Conservation (phyloP, 2,113 vertebrate species). For the Nerophis lumbriciformis region DNA sequence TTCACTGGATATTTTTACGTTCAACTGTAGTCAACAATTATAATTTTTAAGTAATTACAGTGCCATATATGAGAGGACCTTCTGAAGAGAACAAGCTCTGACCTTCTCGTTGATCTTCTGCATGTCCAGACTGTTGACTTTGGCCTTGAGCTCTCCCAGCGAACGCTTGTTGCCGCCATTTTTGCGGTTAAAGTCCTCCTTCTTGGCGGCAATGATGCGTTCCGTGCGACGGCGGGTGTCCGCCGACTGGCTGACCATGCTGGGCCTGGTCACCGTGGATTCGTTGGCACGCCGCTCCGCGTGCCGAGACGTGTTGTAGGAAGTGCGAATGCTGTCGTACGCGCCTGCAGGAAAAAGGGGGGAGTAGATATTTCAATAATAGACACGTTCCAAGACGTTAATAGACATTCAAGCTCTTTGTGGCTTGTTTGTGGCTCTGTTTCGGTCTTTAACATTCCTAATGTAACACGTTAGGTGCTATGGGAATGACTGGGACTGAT, state of each 20-base stretch:
- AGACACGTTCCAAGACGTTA: too few species aligned
- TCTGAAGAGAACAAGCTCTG: constrained; percentile 20
- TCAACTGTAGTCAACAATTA: too few species aligned
- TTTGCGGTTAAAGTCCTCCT: constrained; percentile 82
- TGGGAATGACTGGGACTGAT: too few species aligned
- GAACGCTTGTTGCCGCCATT: constrained; percentile 82
- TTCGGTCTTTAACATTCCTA: too few species aligned
- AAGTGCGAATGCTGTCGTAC: constrained; percentile 87
- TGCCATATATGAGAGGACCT: background rate
- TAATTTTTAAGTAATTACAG: background rate
- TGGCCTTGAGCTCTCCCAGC: constrained; percentile 72
- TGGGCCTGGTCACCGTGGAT: constrained; percentile 71
- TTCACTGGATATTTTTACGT: too few species aligned
- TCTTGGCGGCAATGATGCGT: constrained; percentile 71
- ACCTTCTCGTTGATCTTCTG: constrained; percentile 88
- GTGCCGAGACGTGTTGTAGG: constrained; percentile 75
- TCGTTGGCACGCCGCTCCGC: constrained; percentile 78
- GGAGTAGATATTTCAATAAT: too few species aligned
- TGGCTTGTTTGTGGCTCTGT: too few species aligned
- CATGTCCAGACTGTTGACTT: constrained; percentile 71
- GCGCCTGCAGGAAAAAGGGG: constrained; percentile 72
- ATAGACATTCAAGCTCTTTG: too few species aligned
- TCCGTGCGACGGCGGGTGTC: constrained; percentile 75
- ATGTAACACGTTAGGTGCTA: too few species aligned
- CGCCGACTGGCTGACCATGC: constrained; percentile 78